Conservation (phyloP, 1,140 invertebrate genomes). For the Vanessa tameamea region DNA sequence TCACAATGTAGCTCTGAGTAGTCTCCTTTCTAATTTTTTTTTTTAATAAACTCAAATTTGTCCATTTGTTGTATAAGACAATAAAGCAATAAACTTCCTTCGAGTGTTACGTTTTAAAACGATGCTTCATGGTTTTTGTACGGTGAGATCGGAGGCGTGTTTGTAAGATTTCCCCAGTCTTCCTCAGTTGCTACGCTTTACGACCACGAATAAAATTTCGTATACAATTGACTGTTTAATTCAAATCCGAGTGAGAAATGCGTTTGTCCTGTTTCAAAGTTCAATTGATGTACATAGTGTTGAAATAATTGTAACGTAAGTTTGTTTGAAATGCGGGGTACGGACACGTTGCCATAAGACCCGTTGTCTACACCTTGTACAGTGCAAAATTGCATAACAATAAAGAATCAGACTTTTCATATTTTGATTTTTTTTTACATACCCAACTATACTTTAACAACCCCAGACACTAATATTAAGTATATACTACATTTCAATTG, state of each 20-base stretch:
- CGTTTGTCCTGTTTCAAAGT: conserved; percentile 1
- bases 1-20: neutral
- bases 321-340: conserved; percentile 5
- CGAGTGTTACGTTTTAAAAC: conserved; percentile 6
- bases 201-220: neutral
- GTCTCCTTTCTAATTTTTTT: neutral
- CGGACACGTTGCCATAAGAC: conserved; percentile 42
- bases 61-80: conserved; percentile 6
- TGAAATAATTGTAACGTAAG: conserved; percentile 28
- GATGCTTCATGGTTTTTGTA: neutral
- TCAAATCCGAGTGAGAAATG: neutral
- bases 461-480: too few species aligned
- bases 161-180: neutral
- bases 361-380: conserved; percentile 50
- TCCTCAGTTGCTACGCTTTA: neutral
- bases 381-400: conserved; percentile 59
- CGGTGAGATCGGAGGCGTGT: neutral
- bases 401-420: conserved; percentile 72
- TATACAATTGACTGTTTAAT: neutral
- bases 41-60: neutral
- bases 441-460: neutral
- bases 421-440: conserved; percentile 59
- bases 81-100: conserved; percentile 17
- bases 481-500: too few species aligned
- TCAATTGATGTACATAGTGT: conserved; percentile 19